Evolutionary conservation across 2,888 invertebrate genomes (phyloP), one percentile per base, ranked within the genome.

Genomic region (Cistogaster globosa): DNA sequence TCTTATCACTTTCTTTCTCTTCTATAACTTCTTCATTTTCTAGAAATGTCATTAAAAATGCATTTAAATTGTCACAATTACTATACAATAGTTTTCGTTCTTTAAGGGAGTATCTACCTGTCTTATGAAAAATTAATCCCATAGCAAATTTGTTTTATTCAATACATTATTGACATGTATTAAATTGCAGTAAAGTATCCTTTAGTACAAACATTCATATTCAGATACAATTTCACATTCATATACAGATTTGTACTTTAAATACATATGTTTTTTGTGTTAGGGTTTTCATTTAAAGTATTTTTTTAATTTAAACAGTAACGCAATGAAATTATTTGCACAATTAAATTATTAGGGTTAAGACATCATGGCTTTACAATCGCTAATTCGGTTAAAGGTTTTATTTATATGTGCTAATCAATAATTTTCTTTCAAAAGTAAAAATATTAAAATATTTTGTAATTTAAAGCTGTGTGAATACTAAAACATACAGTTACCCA

Each of bases 1-100:
- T 63, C 48, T 51, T 68, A 53, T 16, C 22, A 58, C 18, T 51
- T 72, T 36, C 26, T 55, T 26, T 36, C 26, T 55, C 20, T 18
- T 53, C 36, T 79, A 45, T 26, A 68, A 58, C 22, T 51, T 26
- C 26, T 72, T 48, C 16, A 2, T 42, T 67, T 71, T 20, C 60
- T 32, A 58, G 72, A 53, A 68, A 63, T 63, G 53, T 58, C 71
- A 76, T 82, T 82, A 82, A 71, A 76, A 76, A 76, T 42, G 65
- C 63, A 75, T 82, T 82, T 71, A 65, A 71, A 76, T 58, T 81
- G 62, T 68, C 18, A 62, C 62, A 68, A 62, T 65, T 80, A 12
- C 51, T 65, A 22, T n/a, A 22, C 36, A 45, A 4, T 16, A n/a
- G n/a, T 18, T 12, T n/a, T 48, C 32, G n/a, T n/a, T n/a, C n/a